Percentiles rank a stretch among this genome's conserved stretches.
phyloP scores from a whole-genome alignment of 2,113 vertebrate genomes.

The Centropristis striata region DNA sequence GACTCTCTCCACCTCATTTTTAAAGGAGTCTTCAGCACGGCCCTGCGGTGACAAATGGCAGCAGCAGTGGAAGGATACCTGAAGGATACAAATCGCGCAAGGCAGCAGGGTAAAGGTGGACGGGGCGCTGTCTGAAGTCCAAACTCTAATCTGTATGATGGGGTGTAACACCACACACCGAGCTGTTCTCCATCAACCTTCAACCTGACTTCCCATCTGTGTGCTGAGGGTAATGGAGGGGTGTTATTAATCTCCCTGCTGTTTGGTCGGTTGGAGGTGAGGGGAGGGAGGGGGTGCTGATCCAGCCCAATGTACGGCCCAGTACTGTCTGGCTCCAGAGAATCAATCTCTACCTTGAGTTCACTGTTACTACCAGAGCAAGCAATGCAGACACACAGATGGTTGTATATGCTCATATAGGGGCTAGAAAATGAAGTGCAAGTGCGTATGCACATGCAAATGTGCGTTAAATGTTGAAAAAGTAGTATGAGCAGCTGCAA shows the following conservation, averaged over 20 bases:
- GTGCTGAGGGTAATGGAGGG: constrained; percentile 79
- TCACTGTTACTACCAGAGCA: constrained; percentile 23
- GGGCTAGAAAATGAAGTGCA: background rate
- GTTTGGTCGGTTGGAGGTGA: constrained; percentile 46
- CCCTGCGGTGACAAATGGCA: constrained; percentile 71
- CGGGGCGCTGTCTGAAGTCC: constrained; percentile 59
- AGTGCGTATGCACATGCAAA: constrained; percentile 4
- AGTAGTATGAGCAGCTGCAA: constrained; percentile 11
- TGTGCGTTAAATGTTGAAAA: constrained; percentile 19
- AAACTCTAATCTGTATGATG: constrained; percentile 76
- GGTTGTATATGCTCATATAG: background rate
- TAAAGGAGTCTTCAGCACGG: constrained; percentile 62
- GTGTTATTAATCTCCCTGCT: constrained; percentile 78
- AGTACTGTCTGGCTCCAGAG: constrained; percentile 21
- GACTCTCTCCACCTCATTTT: constrained; percentile 42
- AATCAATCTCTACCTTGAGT: constrained; percentile 70
- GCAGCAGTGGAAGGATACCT: constrained; percentile 70
- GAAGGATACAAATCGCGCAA: constrained; percentile 75
- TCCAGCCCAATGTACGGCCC: constrained; percentile 31
- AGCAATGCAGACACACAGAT: constrained; percentile 17
- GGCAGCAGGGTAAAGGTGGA: constrained; percentile 54
- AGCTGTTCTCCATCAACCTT: constrained; percentile 82
- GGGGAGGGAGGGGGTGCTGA: constrained; percentile 25
- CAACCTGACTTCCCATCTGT: constrained; percentile 81
- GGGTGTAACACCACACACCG: constrained; percentile 67